Conservation (phyloP, 2,113 vertebrate species). For the Chitala chitala region DNA sequence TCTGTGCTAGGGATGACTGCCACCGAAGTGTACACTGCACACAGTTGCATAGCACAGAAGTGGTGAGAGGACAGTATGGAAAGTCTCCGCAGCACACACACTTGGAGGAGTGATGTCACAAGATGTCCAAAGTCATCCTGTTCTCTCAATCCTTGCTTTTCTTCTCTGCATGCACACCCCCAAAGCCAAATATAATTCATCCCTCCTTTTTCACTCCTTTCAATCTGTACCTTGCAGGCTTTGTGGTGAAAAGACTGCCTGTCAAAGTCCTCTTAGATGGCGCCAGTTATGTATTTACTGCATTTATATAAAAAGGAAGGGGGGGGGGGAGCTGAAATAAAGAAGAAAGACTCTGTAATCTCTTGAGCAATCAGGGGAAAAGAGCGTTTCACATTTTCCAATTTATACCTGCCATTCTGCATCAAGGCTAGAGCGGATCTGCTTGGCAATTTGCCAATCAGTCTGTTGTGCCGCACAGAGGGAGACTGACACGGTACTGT, state of each 20-base stretch:
- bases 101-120: neutral
- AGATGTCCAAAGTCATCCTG: slow-evolving; percentile 34
- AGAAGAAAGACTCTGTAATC: slow-evolving; percentile 38
- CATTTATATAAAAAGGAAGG: slow-evolving; percentile 42
- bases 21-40: too few relatives aligned
- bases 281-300: slow-evolving; percentile 46
- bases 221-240: slow-evolving; percentile 22
- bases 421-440: slow-evolving; percentile 33
- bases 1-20: too few relatives aligned
- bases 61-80: too few relatives aligned
- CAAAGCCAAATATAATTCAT: slow-evolving; percentile 40
- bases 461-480: slow-evolving; percentile 42
- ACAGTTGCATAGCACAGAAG: too few relatives aligned
- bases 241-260: slow-evolving; percentile 36
- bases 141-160: slow-evolving; percentile 17
- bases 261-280: slow-evolving; percentile 34
- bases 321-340: slow-evolving; percentile 26
- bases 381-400: slow-evolving; percentile 51
- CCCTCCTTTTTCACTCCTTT: slow-evolving; percentile 12
- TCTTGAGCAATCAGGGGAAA: slow-evolving; percentile 44
- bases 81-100: neutral
- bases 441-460: slow-evolving; percentile 51
- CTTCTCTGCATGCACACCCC: slow-evolving; percentile 30
- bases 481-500: slow-evolving; percentile 38
- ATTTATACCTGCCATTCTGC: slow-evolving; percentile 50